Evolutionary conservation across 53 echinoderm and acorn worm species (phyloP).

Genomic region (Henricia sp.): DNA sequence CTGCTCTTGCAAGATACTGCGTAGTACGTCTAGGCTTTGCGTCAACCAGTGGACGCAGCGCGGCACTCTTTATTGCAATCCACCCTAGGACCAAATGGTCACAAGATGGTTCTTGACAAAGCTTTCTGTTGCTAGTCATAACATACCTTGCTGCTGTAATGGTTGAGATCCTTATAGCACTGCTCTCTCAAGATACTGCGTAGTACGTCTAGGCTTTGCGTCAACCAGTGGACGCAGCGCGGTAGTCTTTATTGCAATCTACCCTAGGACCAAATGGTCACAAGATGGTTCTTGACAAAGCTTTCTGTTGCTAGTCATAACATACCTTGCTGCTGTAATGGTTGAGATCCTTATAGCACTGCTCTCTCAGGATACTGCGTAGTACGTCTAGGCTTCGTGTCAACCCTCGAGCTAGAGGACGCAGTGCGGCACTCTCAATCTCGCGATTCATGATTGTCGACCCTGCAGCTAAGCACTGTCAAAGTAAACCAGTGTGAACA

Average conservation of each 20-base stretch:
- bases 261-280: too few species aligned
- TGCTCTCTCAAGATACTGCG: slow-evolving; percentile 87
- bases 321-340: slow-evolving; percentile 87
- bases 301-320: too few species aligned
- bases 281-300: too few species aligned
- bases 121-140: too few species aligned
- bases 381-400: slow-evolving; percentile 90
- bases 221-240: slow-evolving; percentile 86
- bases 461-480: slow-evolving; percentile 91
- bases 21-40: slow-evolving; percentile 82
- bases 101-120: too few species aligned
- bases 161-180: slow-evolving; percentile 86
- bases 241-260: slow-evolving; percentile 98
- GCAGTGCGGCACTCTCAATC: slow-evolving; percentile 96
- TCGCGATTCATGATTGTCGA: slow-evolving; percentile 96
- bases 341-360: slow-evolving; percentile 89
- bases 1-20: slow-evolving; percentile 86
- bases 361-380: slow-evolving; percentile 83
- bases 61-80: slow-evolving; percentile 99
- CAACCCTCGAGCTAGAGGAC: slow-evolving; percentile 86
- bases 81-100: too few species aligned
- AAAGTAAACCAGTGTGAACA: too few species aligned
- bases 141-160: slow-evolving; percentile 88
- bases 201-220: slow-evolving; percentile 85
- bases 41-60: slow-evolving; percentile 86